Evolutionary conservation across 1,140 invertebrate genomes (phyloP).

Genomic region (Drosophila sechellia): DNA sequence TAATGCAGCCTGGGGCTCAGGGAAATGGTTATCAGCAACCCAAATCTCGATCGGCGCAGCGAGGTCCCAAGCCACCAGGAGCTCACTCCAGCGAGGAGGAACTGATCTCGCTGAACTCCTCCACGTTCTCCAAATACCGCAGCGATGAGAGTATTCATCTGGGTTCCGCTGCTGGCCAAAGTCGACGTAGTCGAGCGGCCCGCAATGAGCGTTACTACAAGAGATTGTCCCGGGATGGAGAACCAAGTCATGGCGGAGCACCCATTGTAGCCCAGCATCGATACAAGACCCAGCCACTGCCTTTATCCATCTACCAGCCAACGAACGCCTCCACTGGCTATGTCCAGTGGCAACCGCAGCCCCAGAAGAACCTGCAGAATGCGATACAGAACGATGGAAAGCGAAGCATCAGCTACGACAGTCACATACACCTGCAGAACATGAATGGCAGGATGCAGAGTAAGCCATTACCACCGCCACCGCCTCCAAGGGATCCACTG

Average conservation of each 20-base stretch:
- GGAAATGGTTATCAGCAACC: constrained; percentile 23
- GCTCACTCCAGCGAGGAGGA: constrained; percentile 91
- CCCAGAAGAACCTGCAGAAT: constrained; percentile 59
- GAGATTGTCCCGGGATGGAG: constrained; percentile 89
- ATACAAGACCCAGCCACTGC: constrained; percentile 80
- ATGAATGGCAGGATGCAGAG: constrained; percentile 57
- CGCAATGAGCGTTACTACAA: constrained; percentile 92
- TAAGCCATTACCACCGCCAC: constrained; percentile 87
- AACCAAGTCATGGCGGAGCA: constrained; percentile 86
- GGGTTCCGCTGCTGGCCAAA: constrained; percentile 84
- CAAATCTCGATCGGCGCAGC: constrained; percentile 56
- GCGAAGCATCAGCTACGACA: constrained; percentile 83
- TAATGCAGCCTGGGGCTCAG: constrained; percentile 17
- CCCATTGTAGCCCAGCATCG: constrained; percentile 50
- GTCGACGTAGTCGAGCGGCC: constrained; percentile 87
- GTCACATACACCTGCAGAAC: constrained; percentile 76
- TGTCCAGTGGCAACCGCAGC: constrained; percentile 66
- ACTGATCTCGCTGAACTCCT: constrained; percentile 87
- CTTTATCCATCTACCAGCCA: constrained; percentile 73
- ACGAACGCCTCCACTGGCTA: constrained; percentile 37
- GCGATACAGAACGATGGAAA: constrained; percentile 67
- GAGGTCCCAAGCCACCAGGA: constrained; percentile 84
- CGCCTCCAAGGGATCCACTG: constrained; percentile 89
- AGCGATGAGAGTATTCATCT: constrained; percentile 88
- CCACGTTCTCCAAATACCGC: constrained; percentile 87